These are phyloP conservation scores for Lochmaea capreae DNA, from an alignment of 2,888 invertebrate genomes.

Conservation along the genomic window DNA sequence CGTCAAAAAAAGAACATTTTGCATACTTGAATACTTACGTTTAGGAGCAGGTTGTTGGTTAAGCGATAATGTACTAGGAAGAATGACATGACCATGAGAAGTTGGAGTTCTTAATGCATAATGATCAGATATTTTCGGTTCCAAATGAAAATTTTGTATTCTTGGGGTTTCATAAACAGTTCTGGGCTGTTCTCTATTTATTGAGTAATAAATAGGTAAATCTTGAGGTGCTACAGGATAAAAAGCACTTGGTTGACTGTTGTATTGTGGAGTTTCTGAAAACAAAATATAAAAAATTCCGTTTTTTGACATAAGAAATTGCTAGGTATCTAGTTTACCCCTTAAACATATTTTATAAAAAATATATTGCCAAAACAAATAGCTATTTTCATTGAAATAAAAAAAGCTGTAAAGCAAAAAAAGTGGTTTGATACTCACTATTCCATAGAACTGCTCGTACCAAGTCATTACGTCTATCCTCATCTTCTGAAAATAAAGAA, in stretches of 20 bases:
- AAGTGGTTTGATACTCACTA: conserved; percentile 72
- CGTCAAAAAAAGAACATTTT: background rate
- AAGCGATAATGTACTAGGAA: conserved; percentile 69
- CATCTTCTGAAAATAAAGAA: conserved; percentile 73
- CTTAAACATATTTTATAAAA: no score
- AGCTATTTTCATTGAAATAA: conserved; percentile 25
- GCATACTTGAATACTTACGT: conserved; percentile 38
- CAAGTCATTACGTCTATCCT: conserved; percentile 83
- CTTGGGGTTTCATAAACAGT: conserved; percentile 61
- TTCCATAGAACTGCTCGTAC: conserved; percentile 86
- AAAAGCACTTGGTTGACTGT: conserved; percentile 67
- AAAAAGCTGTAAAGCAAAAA: conserved; percentile 37
- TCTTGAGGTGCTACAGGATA: conserved; percentile 67
- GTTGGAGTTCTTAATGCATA: conserved; percentile 65
- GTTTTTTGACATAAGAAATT: background rate
- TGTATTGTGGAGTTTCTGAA: conserved; percentile 69
- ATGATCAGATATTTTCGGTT: conserved; percentile 62
- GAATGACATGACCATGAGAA: conserved; percentile 69
- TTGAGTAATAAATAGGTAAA: conserved; percentile 63
- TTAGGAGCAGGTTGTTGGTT: conserved; percentile 64
- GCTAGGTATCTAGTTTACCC: no score
- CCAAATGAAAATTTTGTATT: conserved; percentile 61
- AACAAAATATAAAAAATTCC: conserved; percentile 36
- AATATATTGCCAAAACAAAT: no score
- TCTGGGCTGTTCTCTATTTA: conserved; percentile 59